Evolutionary conservation across 2,888 invertebrate species (phyloP).

Genomic region (Chrysopilus asiliformis): DNA sequence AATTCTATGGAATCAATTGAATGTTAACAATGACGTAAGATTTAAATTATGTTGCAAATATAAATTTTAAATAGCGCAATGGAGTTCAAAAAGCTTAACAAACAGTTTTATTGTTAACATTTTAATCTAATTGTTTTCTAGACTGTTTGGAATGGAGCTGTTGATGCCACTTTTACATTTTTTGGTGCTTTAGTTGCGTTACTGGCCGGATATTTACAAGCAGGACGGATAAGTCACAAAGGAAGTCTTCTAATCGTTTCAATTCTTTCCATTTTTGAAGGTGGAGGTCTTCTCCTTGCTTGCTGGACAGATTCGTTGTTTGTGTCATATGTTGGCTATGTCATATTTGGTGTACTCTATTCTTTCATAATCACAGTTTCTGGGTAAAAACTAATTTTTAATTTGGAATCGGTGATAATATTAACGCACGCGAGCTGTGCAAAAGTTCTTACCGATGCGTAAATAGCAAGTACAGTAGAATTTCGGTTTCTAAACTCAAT

Average conservation of each 20-base stretch:
- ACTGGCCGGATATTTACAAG: constrained; percentile 39
- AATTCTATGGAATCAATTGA: constrained; percentile 46
- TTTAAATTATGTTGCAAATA: not conserved
- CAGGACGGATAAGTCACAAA: constrained; percentile 25
- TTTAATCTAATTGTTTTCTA: too few relatives aligned
- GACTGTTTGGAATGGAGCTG: constrained; percentile 54
- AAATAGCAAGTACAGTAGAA: too few relatives aligned
- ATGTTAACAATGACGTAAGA: not conserved
- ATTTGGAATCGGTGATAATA: too few relatives aligned
- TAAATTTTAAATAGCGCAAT: not conserved
- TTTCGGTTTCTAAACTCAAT: too few relatives aligned
- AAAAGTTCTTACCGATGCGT: too few relatives aligned
- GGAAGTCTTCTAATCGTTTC: constrained; percentile 37
- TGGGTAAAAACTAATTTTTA: too few relatives aligned
- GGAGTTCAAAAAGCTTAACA: too few relatives aligned
- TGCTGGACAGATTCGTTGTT: constrained; percentile 46
- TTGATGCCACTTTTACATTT: constrained; percentile 63
- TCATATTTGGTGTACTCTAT: constrained; percentile 61
- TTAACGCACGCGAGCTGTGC: too few relatives aligned
- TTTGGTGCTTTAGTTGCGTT: constrained; percentile 50
- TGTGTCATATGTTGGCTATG: constrained; percentile 61
- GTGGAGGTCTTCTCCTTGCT: too few relatives aligned
- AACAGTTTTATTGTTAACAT: too few relatives aligned
- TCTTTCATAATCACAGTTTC: constrained; percentile 70
- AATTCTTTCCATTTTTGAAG: constrained; percentile 37